phyloP scores from a whole-genome alignment of 2,797 vertebrate genomes.

The Otolemur crassicaudatus region DNA sequence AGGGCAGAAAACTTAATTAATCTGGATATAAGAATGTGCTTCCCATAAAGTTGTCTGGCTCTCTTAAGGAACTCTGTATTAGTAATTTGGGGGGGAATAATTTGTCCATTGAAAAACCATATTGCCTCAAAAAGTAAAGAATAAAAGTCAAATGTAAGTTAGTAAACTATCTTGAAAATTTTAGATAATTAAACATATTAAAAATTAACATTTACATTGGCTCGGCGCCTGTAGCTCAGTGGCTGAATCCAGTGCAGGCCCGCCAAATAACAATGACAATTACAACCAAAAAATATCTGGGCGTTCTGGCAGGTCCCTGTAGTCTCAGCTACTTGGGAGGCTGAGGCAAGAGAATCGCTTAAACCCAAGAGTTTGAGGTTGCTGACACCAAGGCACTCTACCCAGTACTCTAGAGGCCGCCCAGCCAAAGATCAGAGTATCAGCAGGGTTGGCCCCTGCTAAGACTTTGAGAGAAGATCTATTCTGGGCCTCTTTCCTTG shows the following conservation, averaged over 20 bases:
- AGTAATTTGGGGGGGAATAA: slow-evolving; percentile 6
- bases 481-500: neutral
- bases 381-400: too few species aligned
- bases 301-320: too few species aligned
- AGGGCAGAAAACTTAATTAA: neutral
- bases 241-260: too few species aligned
- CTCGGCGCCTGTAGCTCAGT: too few species aligned
- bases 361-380: too few species aligned
- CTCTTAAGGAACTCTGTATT: neutral
- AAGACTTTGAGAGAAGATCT: neutral
- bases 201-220: neutral
- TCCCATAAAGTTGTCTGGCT: neutral
- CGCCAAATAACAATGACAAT: too few species aligned
- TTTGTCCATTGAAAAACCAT: slow-evolving; percentile 30
- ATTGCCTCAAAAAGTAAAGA: slow-evolving; percentile 20
- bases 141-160: slow-evolving; percentile 18
- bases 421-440: neutral
- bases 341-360: too few species aligned
- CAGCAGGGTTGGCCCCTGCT: neutral
- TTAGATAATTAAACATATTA: neutral
- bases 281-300: too few species aligned
- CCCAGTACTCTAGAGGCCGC: neutral
- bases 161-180: slow-evolving; percentile 42
- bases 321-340: too few species aligned
- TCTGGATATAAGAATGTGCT: neutral